Evolutionary conservation across 2,797 vertebrate species (phyloP).

Genomic region (Oreonectes daqikongensis): DNA sequence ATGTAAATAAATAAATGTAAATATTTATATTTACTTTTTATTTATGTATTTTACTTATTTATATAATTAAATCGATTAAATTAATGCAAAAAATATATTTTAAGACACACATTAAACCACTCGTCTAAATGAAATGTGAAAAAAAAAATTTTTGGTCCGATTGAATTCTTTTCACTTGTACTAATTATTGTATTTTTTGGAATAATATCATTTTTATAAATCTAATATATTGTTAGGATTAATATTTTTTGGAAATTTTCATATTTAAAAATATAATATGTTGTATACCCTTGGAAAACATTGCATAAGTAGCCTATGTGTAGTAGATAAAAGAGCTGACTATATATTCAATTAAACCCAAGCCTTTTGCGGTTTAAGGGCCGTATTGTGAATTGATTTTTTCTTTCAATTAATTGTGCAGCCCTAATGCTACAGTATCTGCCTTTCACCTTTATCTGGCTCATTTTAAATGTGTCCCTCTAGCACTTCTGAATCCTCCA

Average conservation of each 20-base stretch:
- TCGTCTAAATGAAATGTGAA: no score
- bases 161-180: neutral
- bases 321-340: neutral
- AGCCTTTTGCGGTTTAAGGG: neutral
- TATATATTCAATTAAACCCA: neutral
- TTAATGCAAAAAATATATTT: no score
- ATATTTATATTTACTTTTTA: no score
- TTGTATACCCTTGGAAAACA: neutral
- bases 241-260: neutral
- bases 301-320: neutral
- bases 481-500: slow-evolving; percentile 41
- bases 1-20: no score
- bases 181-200: neutral
- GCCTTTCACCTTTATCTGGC: slow-evolving; percentile 12
- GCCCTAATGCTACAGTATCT: slow-evolving; percentile 21
- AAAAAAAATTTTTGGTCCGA: no score
- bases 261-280: neutral
- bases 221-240: neutral
- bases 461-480: slow-evolving; percentile 45
- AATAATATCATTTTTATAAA: neutral
- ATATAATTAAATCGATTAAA: no score
- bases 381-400: neutral
- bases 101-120: no score
- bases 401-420: slow-evolving; percentile 6
- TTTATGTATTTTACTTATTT: no score